Base-by-base conservation (phyloP, 2,797 vertebrate genomes). In the Coranthus polyacanthus region DNA sequence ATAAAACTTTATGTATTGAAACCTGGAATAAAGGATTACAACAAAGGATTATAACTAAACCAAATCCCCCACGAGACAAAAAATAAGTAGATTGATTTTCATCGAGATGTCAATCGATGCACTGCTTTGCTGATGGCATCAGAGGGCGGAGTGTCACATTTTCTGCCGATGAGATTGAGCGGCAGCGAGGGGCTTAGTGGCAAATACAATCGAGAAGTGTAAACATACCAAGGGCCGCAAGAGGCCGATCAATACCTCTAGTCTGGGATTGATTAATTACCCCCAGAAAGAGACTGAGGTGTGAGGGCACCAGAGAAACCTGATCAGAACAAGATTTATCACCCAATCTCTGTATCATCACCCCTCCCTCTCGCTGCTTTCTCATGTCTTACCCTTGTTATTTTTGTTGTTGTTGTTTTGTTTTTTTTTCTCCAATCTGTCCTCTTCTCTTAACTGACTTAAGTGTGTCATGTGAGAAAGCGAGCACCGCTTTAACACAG, bases 191-290 rank as follows among this genome's bases (percentile, higher is more conserved):
- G 88, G 86, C 88, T 92, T 92, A 92, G 90, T 92, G 91, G 91
- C 90, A 93, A 93, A 92, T 82, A 90, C 89, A 92, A 92, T 93
- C 87, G 90, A 92, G 91, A 83, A 91, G 89, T 85, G 91, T 92
- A 91, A 89, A 93, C 90, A 91, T 77, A 91, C 79, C 71, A 62
- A 83, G 85, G 85, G 84, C 80, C 71, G 75, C 84, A 61, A 83
- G 75, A 83, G 83, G 84, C 82, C 75, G 86, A 92, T 94, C 92
- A 84, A 93, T 93, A 84, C 62, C 85, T 81, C 75, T 78, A 92
- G 91, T 92, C 91, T 93, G 88, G 89, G 84, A 93, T 92, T 92
- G 92, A 94, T 92, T 92, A 89, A 91, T 93, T 91, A 91, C 90
- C 83, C 82, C 79, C 68, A 87, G 90, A 91, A 89, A 91, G 89